Base-by-base conservation (phyloP, 2,888 invertebrate species). In the Neoscelio sp. region DNA sequence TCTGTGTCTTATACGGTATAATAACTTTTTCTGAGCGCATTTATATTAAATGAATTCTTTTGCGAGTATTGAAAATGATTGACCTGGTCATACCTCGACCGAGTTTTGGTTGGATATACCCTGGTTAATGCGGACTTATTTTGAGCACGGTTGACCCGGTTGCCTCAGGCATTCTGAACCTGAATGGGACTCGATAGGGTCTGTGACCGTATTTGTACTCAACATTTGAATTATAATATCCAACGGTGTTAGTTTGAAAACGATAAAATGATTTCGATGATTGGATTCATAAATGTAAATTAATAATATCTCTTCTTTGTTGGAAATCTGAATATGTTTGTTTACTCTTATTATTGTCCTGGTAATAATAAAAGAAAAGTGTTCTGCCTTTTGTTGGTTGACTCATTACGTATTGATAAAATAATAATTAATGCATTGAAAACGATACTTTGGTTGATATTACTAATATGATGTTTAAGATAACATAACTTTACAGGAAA, bases 111-210 rank as follows among this genome's bases (percentile, higher is more conserved):
- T 48, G 38, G 50, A 18, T 13, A 15, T 26, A 62, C 46, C 40
- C 40, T 13, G 28, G 18, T 64, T 40, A 38, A 28, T 12, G 30
- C 13, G 62, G n/a, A 54, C 52, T 52, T 62, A 73, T 73, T 73
- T 73, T 73, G 38, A 73, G 64, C 48, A 40, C 48, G 48, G 30
- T 48, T 73, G 64, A 73, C 73, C 73, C 64, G 64, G 30, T 73
- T 73, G 56, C 56, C 46, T 44, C 46, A 38, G 54, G 56, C 44
- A 60, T 52, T 56, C 20, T 48, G 54, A 62, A 64, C 62, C 64
- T 73, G 64, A 64, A 46, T 33, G 64, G 18, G 10, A 56, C 54
- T 54, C 52, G 23, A 35, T 13, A 30, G 40, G 68, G 68, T 58
- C 68, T 70, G 58, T 70, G 58, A 70, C 68, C 68, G 48, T 50